Evolutionary conservation across 2,888 invertebrate species (phyloP).

Genomic region (Dynastes maya): DNA sequence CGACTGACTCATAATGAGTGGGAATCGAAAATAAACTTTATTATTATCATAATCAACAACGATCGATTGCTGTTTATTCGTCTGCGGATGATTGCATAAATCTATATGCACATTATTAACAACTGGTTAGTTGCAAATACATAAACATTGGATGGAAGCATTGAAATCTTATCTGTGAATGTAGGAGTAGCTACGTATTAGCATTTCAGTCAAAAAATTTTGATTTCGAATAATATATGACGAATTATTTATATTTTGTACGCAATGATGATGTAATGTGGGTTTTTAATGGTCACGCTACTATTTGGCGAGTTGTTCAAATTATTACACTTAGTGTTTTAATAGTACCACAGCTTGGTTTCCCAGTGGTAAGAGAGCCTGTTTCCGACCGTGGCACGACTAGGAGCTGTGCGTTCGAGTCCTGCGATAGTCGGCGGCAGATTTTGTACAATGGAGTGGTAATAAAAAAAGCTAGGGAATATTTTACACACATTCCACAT

Average conservation of each 20-base stretch:
- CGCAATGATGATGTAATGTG: no score
- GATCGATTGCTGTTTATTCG: constrained; percentile 34
- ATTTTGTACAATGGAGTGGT: no score
- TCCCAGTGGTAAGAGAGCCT: no score
- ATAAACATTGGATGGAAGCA: not conserved
- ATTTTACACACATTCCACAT: no score
- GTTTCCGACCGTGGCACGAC: no score
- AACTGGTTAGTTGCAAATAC: not conserved
- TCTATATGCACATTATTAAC: constrained; percentile 8
- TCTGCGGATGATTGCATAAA: constrained; percentile 11
- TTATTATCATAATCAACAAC: constrained; percentile 24
- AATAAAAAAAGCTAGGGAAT: no score
- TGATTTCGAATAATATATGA: not conserved
- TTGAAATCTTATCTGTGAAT: not conserved
- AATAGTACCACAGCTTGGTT: no score
- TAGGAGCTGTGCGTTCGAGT: no score
- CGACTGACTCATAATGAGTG: constrained; percentile 42
- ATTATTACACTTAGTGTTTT: not conserved
- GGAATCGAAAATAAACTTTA: constrained; percentile 41
- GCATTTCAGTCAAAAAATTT: not conserved
- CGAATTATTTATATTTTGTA: not conserved
- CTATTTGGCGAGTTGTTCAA: no score
- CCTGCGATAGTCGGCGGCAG: no score
- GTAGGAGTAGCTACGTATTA: not conserved
- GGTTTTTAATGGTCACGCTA: not conserved